These are phyloP conservation scores for Daubentonia madagascariensis DNA, from an alignment of 2,113 vertebrate genomes.

Conservation along the genomic window DNA sequence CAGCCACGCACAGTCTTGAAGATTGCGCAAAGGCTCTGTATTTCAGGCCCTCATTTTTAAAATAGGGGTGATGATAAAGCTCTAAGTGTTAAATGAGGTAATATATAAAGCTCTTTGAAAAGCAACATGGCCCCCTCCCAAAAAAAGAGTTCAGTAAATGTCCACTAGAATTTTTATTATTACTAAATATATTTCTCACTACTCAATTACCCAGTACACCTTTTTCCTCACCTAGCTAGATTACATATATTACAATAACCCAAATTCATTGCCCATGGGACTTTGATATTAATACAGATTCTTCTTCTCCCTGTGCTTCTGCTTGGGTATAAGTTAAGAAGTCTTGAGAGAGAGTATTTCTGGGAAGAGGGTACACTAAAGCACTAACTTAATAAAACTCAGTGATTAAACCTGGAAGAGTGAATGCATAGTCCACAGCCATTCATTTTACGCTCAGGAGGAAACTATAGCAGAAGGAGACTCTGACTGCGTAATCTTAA, in stretches of 20 bases:
- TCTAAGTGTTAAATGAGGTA: not conserved
- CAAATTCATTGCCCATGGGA: not conserved
- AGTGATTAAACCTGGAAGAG: not conserved
- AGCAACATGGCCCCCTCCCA: not conserved
- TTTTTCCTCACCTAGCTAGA: not conserved
- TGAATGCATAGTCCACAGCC: not conserved
- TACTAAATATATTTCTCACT: not conserved
- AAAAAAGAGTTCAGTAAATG: not conserved
- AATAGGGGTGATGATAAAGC: not conserved
- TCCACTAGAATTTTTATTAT: not conserved
- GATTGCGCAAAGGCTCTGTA: not conserved
- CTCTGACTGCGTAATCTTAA: not conserved
- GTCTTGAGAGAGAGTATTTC: not conserved
- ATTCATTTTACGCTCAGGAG: not conserved
- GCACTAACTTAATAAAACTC: constrained; percentile 14
- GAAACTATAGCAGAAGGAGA: not conserved
- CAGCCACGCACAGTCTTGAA: not conserved
- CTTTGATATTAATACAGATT: not conserved
- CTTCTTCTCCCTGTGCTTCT: not conserved
- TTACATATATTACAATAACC: not conserved
- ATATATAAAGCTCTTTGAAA: not conserved
- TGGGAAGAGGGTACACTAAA: not conserved
- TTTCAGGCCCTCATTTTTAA: not conserved
- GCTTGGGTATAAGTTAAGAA: not conserved
- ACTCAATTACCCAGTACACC: not conserved